These are phyloP conservation scores for Chelmon rostratus DNA, from an alignment of 2,797 vertebrate genomes.

Conservation along the genomic window DNA sequence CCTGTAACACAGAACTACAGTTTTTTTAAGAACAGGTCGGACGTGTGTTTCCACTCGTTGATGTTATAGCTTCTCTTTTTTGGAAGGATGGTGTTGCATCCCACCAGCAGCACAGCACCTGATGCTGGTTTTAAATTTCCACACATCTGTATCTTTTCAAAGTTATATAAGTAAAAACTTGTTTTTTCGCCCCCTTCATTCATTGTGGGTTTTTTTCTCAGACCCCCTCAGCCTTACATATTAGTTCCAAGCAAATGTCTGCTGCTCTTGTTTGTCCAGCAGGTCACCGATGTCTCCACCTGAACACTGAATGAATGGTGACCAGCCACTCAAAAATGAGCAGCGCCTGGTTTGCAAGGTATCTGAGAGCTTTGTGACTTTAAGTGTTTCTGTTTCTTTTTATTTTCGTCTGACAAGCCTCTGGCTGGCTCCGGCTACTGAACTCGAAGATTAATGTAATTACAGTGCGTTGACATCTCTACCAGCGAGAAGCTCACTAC, in stretches of 20 bases:
- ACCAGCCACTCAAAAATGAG: constrained; percentile 28
- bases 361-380: not conserved
- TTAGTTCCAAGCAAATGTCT: not conserved
- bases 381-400: not conserved
- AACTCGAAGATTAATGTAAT: not conserved
- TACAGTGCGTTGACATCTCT: not conserved
- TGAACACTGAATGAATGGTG: not conserved
- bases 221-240: not conserved
- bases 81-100: not conserved
- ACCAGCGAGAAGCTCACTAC: not conserved
- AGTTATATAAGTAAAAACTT: not conserved
- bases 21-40: not conserved
- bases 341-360: not conserved
- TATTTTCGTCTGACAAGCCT: constrained; percentile 19
- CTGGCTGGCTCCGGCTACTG: not conserved
- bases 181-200: not conserved
- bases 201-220: not conserved
- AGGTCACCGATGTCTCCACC: not conserved
- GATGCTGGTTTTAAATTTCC: not conserved
- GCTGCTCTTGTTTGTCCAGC: constrained; percentile 5
- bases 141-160: not conserved
- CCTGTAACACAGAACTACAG: not conserved
- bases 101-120: not conserved
- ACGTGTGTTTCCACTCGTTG: not conserved
- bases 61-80: not conserved